Evolutionary conservation across 2,113 vertebrate genomes (phyloP), one percentile per base, ranked within the genome.

Genomic region (Ceyx cyanopectus): DNA sequence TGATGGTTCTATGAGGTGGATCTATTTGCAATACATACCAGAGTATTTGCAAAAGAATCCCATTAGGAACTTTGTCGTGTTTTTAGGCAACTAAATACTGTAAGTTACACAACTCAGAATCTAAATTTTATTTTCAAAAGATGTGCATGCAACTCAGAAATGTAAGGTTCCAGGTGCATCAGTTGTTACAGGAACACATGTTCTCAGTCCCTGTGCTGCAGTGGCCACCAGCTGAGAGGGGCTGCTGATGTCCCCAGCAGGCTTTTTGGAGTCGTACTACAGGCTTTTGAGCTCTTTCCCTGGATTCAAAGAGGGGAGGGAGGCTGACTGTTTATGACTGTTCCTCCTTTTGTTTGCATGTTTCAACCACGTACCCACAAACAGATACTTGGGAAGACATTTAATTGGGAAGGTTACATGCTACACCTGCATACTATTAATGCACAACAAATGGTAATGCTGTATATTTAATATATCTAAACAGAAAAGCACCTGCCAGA

Each of bases 401-500:
- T 68, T 50, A 29, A 66, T 4, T 40, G 61, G 82, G 73, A 81
- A 65, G 50, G 29, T 81, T 29, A 45, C 41, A 23, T 2, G 29
- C 34, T 58, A 21, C 4, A 7, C 51, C 22, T 16, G 32, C 34
- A 23, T 10, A n/a, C 13, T 24, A 80, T n/a, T 29, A 78, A 77
- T 7, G 29, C 26, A n/a, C 62, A 81, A 62, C 29, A 73, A 81
- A 48, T 17, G 26, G 41, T 70, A 66, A 66, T 20, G 45, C 45
- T 72, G 23, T 30, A 3, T 65, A 83, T 72, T 68, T 87, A 40
- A 74, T 48, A 26, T 22, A 68, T 62, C 57, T 26, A 72, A 89
- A 76, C 40, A 93, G 76, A 75, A 84, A 87, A 62, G 32, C 48
- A 86, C 57, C 65, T 81, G 82, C 80, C 53, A 75, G 46, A 50